A percentile compares a stretch with the other conserved stretches of the same genome.
Conservation (phyloP, 2,113 vertebrate species). For the Erpornis zantholeuca region DNA sequence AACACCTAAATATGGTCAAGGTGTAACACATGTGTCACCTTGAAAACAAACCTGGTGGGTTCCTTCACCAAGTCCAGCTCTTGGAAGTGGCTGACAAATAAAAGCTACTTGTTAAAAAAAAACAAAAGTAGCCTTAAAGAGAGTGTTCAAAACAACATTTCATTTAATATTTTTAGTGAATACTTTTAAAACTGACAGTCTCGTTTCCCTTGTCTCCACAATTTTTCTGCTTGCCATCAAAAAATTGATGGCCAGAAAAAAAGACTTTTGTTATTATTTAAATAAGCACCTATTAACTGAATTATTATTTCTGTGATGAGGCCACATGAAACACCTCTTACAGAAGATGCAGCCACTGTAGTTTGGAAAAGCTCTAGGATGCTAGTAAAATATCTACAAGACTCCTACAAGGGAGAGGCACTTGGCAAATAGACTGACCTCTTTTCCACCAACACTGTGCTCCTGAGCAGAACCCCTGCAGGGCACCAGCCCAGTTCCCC, state of each 20-base stretch:
- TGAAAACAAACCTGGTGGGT: not conserved
- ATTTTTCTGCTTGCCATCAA: not conserved
- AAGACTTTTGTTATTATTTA: not conserved
- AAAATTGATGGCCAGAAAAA: not conserved
- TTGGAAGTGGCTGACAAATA: not conserved
- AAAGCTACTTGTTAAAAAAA: not conserved
- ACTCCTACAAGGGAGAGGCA: not conserved
- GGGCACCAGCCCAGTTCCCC: not conserved
- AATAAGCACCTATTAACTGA: not conserved
- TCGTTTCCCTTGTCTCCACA: not conserved
- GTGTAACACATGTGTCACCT: not conserved
- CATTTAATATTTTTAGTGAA: not conserved
- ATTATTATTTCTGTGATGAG: not conserved
- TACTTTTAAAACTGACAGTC: not conserved
- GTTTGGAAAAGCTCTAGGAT: not conserved
- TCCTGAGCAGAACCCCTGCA: not conserved
- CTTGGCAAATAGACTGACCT: not conserved
- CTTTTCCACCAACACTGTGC: not conserved
- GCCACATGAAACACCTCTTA: not conserved
- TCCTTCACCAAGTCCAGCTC: not conserved
- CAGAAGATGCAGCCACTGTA: not conserved
- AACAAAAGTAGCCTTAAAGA: not conserved
- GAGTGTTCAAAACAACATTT: not conserved
- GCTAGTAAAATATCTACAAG: not conserved
- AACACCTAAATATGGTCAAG: not conserved